A percentile compares a stretch with the other conserved stretches of the same genome.
Evolutionary conservation across 2,113 vertebrate genomes (phyloP).

Genomic region (Scomber japonicus): DNA sequence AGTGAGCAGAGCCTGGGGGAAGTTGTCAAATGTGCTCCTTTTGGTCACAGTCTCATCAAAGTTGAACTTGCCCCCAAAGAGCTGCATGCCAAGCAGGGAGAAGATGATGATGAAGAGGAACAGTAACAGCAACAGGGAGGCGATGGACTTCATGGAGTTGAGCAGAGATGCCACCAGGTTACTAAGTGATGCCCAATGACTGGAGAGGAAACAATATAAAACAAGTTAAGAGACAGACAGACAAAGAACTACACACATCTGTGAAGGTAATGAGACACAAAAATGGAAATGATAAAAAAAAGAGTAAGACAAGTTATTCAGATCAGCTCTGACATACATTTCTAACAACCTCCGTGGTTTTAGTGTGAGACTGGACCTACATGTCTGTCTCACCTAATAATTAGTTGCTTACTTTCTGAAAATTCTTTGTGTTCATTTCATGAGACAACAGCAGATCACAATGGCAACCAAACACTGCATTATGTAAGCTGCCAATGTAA

Average conservation of each 20-base stretch:
- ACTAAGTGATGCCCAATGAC: constrained; percentile 98
- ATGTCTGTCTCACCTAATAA: no score
- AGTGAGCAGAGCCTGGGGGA: constrained; percentile 97
- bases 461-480: no score
- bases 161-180: constrained; percentile 98
- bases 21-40: constrained; percentile 98
- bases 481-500: no score
- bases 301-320: not conserved
- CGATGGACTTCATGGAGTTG: constrained; percentile 99
- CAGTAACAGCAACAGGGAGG: constrained; percentile 96
- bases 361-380: no score
- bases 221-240: not conserved
- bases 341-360: no score
- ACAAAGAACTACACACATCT: not conserved
- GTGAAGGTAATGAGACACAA: not conserved
- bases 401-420: no score
- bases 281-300: not conserved
- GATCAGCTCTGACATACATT: not conserved
- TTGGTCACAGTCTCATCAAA: constrained; percentile 98
- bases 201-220: constrained; percentile 41
- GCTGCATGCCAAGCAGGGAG: constrained; percentile 98
- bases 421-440: no score
- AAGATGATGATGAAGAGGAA: constrained; percentile 99
- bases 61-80: constrained; percentile 99
- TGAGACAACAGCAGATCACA: no score